Percentiles rank a stretch among this genome's conserved stretches.
Conservation (phyloP, 2,113 vertebrate species). For the Paramormyrops kingsleyae region DNA sequence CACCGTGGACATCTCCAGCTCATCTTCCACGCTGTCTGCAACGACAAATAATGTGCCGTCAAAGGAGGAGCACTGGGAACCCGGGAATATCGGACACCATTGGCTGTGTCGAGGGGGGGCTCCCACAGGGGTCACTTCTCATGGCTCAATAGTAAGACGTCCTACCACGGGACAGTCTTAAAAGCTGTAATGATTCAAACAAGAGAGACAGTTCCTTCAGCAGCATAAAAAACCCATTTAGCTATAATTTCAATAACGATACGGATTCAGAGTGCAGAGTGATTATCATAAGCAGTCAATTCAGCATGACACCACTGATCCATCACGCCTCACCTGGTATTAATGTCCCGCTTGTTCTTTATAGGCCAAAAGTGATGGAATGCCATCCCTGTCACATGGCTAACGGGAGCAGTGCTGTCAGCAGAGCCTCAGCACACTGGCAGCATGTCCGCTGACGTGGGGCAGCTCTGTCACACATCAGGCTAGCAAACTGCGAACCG, state of each 20-base stretch:
- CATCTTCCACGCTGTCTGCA: slow-evolving; percentile 96
- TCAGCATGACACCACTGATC: not conserved
- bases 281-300: not conserved
- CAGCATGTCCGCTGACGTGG: not conserved
- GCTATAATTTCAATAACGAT: not conserved
- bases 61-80: not conserved
- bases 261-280: not conserved
- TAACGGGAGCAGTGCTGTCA: slow-evolving; percentile 25
- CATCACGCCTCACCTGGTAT: not conserved
- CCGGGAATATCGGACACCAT: not conserved
- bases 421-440: not conserved
- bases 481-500: not conserved
- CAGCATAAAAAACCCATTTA: not conserved
- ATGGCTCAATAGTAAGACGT: not conserved
- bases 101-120: not conserved
- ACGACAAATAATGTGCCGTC: slow-evolving; percentile 30
- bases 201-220: slow-evolving; percentile 12
- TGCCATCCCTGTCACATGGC: slow-evolving; percentile 31
- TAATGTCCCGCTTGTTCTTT: slow-evolving; percentile 40
- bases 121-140: not conserved
- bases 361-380: slow-evolving; percentile 46
- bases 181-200: not conserved
- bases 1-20: slow-evolving; percentile 89
- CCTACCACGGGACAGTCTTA: not conserved
- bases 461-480: not conserved